phyloP scores from a whole-genome alignment of 2,797 vertebrate species.

The Philypnodon macrostomus region DNA sequence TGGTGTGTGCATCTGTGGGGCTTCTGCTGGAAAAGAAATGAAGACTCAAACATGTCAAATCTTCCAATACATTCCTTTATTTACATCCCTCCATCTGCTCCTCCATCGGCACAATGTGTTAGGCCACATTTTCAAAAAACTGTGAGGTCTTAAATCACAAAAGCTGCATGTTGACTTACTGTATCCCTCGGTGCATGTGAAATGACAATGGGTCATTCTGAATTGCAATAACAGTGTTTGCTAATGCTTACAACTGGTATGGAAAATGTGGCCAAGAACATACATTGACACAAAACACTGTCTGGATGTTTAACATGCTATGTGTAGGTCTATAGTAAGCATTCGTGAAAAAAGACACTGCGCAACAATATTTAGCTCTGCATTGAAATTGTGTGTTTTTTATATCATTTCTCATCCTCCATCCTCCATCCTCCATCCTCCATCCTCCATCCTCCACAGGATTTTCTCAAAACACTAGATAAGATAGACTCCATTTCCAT shows the following conservation, averaged over 20 bases:
- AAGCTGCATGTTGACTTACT: conserved; percentile 15
- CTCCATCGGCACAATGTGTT: conserved; percentile 42
- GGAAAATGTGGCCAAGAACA: conserved; percentile 47
- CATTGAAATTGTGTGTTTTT: too few relatives aligned
- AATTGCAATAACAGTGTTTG: conserved; percentile 8
- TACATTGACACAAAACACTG: conserved; percentile 32
- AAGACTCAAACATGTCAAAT: conserved; percentile 33
- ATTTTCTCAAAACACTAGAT: neutral
- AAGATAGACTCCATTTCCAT: neutral
- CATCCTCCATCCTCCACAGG: too few relatives aligned
- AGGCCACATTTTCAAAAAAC: conserved; percentile 50
- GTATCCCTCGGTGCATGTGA: conserved; percentile 12
- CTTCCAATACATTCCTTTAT: conserved; percentile 76
- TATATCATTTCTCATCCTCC: too few relatives aligned
- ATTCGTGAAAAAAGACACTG: conserved; percentile 5
- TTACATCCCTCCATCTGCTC: conserved; percentile 71
- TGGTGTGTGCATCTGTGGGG: conserved; percentile 2
- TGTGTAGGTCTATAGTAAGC: conserved; percentile 33
- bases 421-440: too few relatives aligned
- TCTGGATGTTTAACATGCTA: conserved; percentile 37
- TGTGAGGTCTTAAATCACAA: conserved; percentile 7
- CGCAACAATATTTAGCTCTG: too few relatives aligned
- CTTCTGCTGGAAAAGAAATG: conserved; percentile 23
- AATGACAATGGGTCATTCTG: conserved; percentile 1
- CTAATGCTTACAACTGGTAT: conserved; percentile 19